phyloP scores from a whole-genome alignment of 2,797 vertebrate species.

The Oryzias sinensis region DNA sequence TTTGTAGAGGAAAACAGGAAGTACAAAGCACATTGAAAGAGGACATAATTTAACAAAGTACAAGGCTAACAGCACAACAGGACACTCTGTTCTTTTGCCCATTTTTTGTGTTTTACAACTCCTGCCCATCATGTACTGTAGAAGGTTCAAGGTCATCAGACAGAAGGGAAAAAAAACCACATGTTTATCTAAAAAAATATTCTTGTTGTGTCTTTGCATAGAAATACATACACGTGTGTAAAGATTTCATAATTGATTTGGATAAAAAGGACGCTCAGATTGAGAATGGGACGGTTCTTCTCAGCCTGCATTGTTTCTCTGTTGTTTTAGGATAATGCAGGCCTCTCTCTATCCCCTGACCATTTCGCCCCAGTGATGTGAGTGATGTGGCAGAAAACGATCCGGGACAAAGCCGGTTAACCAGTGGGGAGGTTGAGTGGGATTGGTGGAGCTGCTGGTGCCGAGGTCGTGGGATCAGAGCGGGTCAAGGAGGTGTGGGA shows the following conservation, averaged over 20 bases:
- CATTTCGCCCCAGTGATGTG: conserved; percentile 32
- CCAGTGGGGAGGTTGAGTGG: conserved; percentile 41
- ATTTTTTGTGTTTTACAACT: too few relatives aligned
- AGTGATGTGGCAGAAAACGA: conserved; percentile 61
- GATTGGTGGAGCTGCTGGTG: conserved; percentile 36
- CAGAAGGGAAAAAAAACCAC: not conserved
- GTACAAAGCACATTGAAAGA: too few relatives aligned
- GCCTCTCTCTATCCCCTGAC: conserved; percentile 14
- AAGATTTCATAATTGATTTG: not conserved
- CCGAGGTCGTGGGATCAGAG: conserved; percentile 77
- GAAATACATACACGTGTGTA: not conserved
- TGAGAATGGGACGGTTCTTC: not conserved
- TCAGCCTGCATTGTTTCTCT: not conserved
- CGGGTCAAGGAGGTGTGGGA: conserved; percentile 71
- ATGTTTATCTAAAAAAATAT: too few relatives aligned
- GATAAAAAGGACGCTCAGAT: not conserved
- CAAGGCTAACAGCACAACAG: too few relatives aligned
- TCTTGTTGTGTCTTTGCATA: not conserved
- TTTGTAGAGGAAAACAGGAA: too few relatives aligned
- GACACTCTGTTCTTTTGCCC: too few relatives aligned
- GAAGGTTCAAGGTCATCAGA: not conserved
- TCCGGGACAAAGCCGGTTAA: conserved; percentile 68
- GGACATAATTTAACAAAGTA: too few relatives aligned
- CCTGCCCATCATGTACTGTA: too few relatives aligned
- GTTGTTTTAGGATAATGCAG: conserved; percentile 4